Conservation (phyloP, 2,888 invertebrate genomes). For the Drosophila mimetica region DNA sequence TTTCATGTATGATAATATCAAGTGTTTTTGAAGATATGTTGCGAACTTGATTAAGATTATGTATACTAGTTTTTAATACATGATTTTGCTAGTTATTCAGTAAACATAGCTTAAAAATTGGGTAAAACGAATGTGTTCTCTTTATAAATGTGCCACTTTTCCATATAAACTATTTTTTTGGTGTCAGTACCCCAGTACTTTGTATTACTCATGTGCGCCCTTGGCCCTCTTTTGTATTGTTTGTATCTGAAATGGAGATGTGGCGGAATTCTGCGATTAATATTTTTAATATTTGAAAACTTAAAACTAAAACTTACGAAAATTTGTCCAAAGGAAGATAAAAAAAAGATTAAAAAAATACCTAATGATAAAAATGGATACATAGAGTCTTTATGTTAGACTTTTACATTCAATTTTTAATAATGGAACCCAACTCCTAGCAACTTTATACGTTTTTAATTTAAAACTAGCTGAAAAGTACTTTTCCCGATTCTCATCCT, state of each 20-base stretch:
- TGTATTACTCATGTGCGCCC: constrained; percentile 33
- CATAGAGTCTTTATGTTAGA: too few species aligned
- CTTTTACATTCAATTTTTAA: too few species aligned
- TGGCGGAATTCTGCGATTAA: constrained; percentile 4
- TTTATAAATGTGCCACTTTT: too few species aligned
- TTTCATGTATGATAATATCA: neutral
- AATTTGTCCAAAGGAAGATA: neutral
- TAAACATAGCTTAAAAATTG: neutral
- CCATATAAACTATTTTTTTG: neutral
- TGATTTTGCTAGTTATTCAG: neutral
- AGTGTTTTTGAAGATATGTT: neutral
- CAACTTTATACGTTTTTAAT: too few species aligned
- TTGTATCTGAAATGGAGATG: constrained; percentile 22
- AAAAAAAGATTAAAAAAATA: neutral
- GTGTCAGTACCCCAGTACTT: constrained; percentile 1
- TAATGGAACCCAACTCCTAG: too few species aligned
- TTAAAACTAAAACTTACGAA: too few species aligned
- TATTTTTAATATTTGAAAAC: neutral
- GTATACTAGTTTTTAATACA: constrained; percentile 3
- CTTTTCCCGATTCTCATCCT: too few species aligned
- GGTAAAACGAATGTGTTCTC: neutral
- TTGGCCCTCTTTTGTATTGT: constrained; percentile 33
- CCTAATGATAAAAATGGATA: too few species aligned
- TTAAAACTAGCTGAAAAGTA: too few species aligned
- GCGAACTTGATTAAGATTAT: neutral